These are phyloP conservation scores for Poecilia gillii DNA, from an alignment of 2,797 vertebrate genomes.

Conservation along the genomic window DNA sequence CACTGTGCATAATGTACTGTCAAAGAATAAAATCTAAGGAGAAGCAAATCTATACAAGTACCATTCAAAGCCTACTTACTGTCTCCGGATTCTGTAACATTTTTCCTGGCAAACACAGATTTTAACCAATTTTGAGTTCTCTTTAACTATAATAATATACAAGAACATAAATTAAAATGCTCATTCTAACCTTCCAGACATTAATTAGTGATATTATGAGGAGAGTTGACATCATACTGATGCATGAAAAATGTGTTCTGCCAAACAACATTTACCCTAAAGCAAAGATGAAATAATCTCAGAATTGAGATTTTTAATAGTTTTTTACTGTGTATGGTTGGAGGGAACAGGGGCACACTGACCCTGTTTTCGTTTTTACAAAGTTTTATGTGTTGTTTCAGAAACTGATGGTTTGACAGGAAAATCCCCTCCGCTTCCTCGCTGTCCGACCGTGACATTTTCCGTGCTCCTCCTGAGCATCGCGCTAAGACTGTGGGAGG, in stretches of 20 bases:
- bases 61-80: background rate
- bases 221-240: background rate
- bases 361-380: too few relatives aligned
- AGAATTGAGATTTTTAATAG: background rate
- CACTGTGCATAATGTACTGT: background rate
- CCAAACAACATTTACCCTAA: background rate
- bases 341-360: too few relatives aligned
- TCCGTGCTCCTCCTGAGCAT: too few relatives aligned
- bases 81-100: too few relatives aligned
- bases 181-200: background rate
- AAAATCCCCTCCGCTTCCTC: too few relatives aligned
- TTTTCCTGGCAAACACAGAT: background rate
- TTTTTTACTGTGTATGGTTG: too few relatives aligned
- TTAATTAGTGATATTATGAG: background rate
- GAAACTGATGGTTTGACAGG: too few relatives aligned
- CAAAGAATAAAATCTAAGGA: background rate
- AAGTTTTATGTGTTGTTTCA: too few relatives aligned
- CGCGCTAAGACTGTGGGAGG: too few relatives aligned
- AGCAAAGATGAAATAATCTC: background rate
- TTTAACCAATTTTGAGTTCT: background rate
- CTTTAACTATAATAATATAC: background rate
- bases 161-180: background rate
- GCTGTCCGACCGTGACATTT: too few relatives aligned
- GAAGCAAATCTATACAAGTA: background rate
- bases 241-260: background rate